Base-by-base conservation (phyloP, 2,113 vertebrate species). In the Galeopterus variegatus region DNA sequence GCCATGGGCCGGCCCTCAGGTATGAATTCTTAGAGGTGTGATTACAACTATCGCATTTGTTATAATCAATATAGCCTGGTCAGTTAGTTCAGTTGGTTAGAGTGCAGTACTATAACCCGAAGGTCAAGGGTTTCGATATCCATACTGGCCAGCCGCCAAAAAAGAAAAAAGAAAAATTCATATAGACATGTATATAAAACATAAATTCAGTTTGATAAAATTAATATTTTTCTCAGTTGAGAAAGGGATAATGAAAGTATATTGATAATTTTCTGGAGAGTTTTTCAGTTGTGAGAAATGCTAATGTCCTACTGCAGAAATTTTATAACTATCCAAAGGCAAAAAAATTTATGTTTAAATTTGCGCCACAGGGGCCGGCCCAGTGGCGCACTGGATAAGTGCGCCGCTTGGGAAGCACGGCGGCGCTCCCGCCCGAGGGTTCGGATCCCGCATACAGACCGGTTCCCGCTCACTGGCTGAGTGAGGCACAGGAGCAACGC, bases 1-100 rank as follows among this genome's bases (percentile, higher is more conserved):
- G 41, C 41, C 41, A 41, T 41, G 41, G 41, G 41, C 41, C 41
- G 41, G 41, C 4, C 41, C 41, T 99, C 99, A 97, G 99, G 99
- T 99, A 98, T 87, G 97, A 13, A 33, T 33, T 77, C 26, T 77
- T 82, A 72, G 18, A 72, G 52, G 0, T 75, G 0, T 75, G 19
- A 88, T 58, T 23, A 33, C 33, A 11, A 41, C n/a, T 62, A 5
- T 12, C 4, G 18, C 31, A 52, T 60, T 95, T 90, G 41, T 56
- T 56, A 56, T 3, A 69, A 65, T 58, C 5, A 2, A 6, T 58
- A 28, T 93, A n/a, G 17, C n/a, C 18, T 41, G 41, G 41, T 41
- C 41, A 4, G 41, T 41, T 41, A 41, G 41, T 3, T 41, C 41
- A 41, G 41, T 41, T 41, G 41, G 41, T 41, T 41, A 41, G 41